Evolutionary conservation across 2,797 vertebrate species (phyloP).

Genomic region (Capromys pilorides): DNA sequence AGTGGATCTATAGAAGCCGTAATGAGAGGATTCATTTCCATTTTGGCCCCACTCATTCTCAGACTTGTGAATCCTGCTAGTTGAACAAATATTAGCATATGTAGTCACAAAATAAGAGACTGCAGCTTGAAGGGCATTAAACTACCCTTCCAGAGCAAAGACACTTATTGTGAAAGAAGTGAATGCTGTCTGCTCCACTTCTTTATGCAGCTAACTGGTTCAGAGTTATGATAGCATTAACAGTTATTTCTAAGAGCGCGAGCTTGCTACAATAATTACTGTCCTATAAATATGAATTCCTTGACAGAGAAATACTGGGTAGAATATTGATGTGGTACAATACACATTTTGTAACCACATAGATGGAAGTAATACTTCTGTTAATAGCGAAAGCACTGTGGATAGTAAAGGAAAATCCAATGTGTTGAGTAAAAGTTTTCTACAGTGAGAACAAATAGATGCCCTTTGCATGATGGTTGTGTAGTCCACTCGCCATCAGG

Average conservation of each 20-base stretch:
- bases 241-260: background rate
- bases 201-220: background rate
- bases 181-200: background rate
- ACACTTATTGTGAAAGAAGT: background rate
- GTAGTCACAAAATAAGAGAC: background rate
- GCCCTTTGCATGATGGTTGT: background rate
- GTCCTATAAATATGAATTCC: background rate
- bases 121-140: background rate
- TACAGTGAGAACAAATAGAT: background rate
- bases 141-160: background rate
- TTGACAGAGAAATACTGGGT: background rate
- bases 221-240: background rate
- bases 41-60: background rate
- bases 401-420: background rate
- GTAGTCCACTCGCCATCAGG: too few relatives aligned
- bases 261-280: background rate
- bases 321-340: background rate
- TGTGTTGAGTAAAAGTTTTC: background rate
- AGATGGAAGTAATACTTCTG: background rate
- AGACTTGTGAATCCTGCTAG: background rate
- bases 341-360: background rate
- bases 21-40: background rate
- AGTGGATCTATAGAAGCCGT: background rate
- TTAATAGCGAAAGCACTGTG: background rate
- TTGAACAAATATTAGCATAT: background rate